Base-by-base conservation (phyloP, 2,797 vertebrate genomes). In the Pangasius djambal region DNA sequence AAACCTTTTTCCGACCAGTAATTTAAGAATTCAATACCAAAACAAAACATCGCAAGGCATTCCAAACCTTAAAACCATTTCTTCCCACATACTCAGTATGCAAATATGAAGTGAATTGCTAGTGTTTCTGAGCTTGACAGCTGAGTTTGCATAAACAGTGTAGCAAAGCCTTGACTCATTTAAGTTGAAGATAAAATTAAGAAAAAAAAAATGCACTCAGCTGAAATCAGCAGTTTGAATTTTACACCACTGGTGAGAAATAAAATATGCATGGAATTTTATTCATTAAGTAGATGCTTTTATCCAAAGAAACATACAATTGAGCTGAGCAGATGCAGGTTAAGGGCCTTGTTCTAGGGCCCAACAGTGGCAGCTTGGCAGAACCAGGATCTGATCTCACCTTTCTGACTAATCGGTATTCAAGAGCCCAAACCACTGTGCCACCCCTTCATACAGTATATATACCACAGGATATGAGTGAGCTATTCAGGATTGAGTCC, bases 91-190 rank as follows among this genome's bases (percentile, higher is more conserved):
- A 81, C 18, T 59, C 8, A 25, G 8, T 8, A 31, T 31, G 75
- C 28, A 82, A 59, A 82, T 59, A 61, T 40, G 2, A 82, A 82
- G 34, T 55, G 75, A 31, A 79, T 3, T n/a, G 6, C 74, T 79
- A 31, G 15, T 59, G 10, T 40, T 83, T 28, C 25, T 3, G 37
- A 40, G 6, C 79, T 37, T 5, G 2, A 13, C 20, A 13, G 34
- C 75, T 55, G 77, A 82, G 50, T 40, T n/a, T 57, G 52, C 63
- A 87, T 25, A 63, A 31, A 44, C 31, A 20, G 20, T 70, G 65
- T 82, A n/a, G 57, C 28, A 37, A 44, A 20, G 18, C 65, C 61
- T 70, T 82, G 86, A 87, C 10, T 81, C n/a, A 28, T 79, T 79
- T 87, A 65, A 25, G n/a, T 52, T 28, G 8, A 87, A 61, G 10